These are phyloP conservation scores for Choreutis nemorana DNA, from an alignment of 2,888 invertebrate genomes.

Conservation along the genomic window DNA sequence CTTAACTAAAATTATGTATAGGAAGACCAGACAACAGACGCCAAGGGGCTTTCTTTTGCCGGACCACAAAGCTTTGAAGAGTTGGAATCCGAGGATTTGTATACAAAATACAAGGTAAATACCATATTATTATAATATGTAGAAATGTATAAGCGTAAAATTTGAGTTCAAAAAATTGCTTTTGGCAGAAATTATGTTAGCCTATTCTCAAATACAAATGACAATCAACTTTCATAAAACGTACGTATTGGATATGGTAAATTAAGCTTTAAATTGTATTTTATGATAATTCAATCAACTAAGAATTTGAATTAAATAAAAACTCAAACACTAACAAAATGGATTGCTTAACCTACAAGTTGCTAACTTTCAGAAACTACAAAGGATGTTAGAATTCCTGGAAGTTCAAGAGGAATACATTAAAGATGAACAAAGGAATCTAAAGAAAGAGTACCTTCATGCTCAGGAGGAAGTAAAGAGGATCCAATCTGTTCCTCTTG, in stretches of 20 bases:
- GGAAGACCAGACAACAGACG: slow-evolving; percentile 73
- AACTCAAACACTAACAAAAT: too few relatives aligned
- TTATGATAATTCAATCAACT: too few relatives aligned
- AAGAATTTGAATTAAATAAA: too few relatives aligned
- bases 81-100: slow-evolving; percentile 90
- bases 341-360: too few relatives aligned
- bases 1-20: slow-evolving; percentile 15
- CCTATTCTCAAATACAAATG: too few relatives aligned
- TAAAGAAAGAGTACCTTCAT: slow-evolving; percentile 98
- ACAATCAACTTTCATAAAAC: too few relatives aligned
- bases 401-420: slow-evolving; percentile 99
- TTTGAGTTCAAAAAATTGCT: too few relatives aligned
- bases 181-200: too few relatives aligned
- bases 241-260: too few relatives aligned
- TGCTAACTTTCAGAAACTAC: slow-evolving; percentile 79
- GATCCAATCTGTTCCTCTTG: slow-evolving; percentile 98
- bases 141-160: too few relatives aligned
- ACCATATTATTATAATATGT: too few relatives aligned
- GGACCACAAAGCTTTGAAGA: slow-evolving; percentile 80
- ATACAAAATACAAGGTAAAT: slow-evolving; percentile 94
- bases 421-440: slow-evolving; percentile 97
- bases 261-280: too few relatives aligned
- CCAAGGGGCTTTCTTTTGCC: slow-evolving; percentile 71
- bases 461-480: slow-evolving; percentile 98
- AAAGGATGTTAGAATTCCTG: slow-evolving; percentile 94